phyloP scores from a whole-genome alignment of 2,797 vertebrate genomes.

The Scarus forsteni region DNA sequence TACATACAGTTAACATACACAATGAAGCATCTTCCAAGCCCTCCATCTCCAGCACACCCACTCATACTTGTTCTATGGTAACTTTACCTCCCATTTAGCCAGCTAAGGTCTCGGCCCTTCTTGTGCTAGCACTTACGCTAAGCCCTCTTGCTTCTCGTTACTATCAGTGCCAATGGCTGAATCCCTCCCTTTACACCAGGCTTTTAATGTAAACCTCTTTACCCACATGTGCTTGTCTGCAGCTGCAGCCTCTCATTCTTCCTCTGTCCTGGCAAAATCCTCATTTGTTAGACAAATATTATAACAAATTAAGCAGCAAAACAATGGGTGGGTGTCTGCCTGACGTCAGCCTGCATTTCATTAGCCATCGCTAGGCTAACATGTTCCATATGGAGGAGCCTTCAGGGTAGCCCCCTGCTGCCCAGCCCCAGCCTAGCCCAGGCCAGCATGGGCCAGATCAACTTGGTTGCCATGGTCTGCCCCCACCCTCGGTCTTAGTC shows the following conservation, averaged over 20 bases:
- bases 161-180: conserved; percentile 31
- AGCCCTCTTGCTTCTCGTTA: conserved; percentile 47
- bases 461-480: conserved; percentile 72
- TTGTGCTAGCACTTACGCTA: conserved; percentile 65
- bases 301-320: conserved; percentile 86
- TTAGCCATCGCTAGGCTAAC: conserved; percentile 84
- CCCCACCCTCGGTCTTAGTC: conserved; percentile 66
- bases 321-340: conserved; percentile 84
- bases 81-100: conserved; percentile 70
- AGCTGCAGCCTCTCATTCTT: conserved; percentile 51
- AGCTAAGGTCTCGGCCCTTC: conserved; percentile 57
- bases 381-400: conserved; percentile 86
- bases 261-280: conserved; percentile 66
- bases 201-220: conserved; percentile 41
- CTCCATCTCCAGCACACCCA: conserved; percentile 59
- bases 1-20: conserved; percentile 72
- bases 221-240: conserved; percentile 34
- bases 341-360: conserved; percentile 87
- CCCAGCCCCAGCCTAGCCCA: conserved; percentile 72
- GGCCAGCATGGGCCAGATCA: conserved; percentile 72
- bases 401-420: conserved; percentile 82
- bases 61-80: conserved; percentile 59
- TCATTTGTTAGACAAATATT: conserved; percentile 87
- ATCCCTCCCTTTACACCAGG: conserved; percentile 9
- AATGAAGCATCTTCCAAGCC: conserved; percentile 39